Base-by-base conservation (phyloP, 2,113 vertebrate species). In the Hippocampus guttulatus region DNA sequence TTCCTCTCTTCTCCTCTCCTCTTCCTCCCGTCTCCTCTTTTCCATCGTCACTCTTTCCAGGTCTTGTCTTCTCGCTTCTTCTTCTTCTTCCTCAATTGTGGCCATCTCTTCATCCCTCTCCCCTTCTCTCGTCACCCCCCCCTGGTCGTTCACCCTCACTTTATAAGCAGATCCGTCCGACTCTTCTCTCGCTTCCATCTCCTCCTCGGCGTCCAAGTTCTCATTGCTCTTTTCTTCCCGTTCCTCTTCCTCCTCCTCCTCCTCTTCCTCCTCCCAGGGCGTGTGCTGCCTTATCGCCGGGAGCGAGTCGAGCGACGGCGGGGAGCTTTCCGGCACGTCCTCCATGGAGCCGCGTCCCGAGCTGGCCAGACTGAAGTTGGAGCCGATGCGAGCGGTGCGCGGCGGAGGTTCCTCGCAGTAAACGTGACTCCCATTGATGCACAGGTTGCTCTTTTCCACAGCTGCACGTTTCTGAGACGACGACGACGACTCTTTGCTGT, bases 361-460 rank as follows among this genome's bases (percentile, higher is more conserved):
- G 70, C 91, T 91, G 74, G 82, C 43, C 67, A 91, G 79, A 63
- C 90, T 92, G 80, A 88, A 88, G 75, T 79, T 88, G 9, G 92
- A 91, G 2, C 84, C 81, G 5, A 72, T 51, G 43, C 86, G 84
- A n/a, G 85, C 67, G 2, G 71, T 47, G 69, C 86, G 92, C 8
- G 84, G 54, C 55, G 81, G 92, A 0, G 87, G 78, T 65, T 95
- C 92, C 47, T 98, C 94, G 14, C 90, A 73, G 66, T 98, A 98
- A 0, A 98, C 77, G 0, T 97, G 95, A 30, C 88, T 97, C 65
- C 95, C 95, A 0, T 98, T 99, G 86, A 99, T 95, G 57, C 96
- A 97, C 80, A 98, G 16, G 10, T 93, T 96, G 1, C 93, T 94
- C 69, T 92, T 94, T 47, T 94, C 94, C 0, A 84, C 52, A n/a